phyloP scores from a whole-genome alignment of 2,797 vertebrate genomes.

The Spinibarbus caldwelli region DNA sequence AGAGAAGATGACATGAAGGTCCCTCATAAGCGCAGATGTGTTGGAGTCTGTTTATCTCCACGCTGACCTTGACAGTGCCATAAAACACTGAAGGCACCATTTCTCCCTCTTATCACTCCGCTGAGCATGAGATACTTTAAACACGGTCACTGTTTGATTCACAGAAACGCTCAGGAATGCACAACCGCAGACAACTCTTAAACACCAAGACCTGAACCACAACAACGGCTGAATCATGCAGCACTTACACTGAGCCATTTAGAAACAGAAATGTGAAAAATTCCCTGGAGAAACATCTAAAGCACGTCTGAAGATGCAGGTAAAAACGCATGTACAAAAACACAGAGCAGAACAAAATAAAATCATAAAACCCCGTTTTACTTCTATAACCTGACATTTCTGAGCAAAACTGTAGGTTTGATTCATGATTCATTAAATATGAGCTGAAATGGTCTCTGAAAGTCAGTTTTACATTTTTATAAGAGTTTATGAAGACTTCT shows the following conservation, averaged over 20 bases:
- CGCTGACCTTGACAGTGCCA: constrained; percentile 55
- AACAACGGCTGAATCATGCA: constrained; percentile 19
- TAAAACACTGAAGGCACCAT: constrained; percentile 51
- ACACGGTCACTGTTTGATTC: constrained; percentile 5
- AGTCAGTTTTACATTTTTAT: no score
- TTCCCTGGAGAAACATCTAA: not conserved
- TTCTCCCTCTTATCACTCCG: constrained; percentile 54
- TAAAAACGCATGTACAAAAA: not conserved
- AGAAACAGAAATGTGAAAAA: constrained; percentile 7
- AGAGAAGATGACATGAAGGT: constrained; percentile 16
- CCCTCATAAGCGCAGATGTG: constrained; percentile 29
- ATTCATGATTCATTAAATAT: no score
- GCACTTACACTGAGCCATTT: not conserved
- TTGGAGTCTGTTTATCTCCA: constrained; percentile 58
- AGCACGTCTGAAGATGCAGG: not conserved
- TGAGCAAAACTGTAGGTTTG: not conserved
- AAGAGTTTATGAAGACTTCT: no score
- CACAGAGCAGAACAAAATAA: not conserved
- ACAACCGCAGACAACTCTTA: not conserved
- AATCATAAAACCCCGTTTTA: no score
- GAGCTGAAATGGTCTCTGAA: no score
- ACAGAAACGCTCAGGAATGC: not conserved
- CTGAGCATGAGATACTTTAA: constrained; percentile 34
- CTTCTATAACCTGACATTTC: not conserved
- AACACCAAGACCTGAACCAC: not conserved